Conservation (phyloP, 2,797 vertebrate genomes). For the Neopelma chrysocephalum region DNA sequence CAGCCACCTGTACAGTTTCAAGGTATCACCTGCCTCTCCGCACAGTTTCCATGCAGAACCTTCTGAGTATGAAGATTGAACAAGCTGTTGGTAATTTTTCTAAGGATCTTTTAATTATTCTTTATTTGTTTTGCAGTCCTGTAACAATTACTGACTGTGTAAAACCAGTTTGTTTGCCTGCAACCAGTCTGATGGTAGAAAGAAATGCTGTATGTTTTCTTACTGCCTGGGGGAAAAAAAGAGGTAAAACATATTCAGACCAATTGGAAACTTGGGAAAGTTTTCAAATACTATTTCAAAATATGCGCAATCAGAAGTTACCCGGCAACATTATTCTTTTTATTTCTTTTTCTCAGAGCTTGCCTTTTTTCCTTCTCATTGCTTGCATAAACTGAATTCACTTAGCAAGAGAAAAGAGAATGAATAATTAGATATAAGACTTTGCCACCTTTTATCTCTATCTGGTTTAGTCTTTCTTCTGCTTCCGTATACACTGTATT, state of each 20-base stretch:
- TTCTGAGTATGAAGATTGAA: neutral
- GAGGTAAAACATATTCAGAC: slow-evolving; percentile 74
- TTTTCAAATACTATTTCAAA: neutral
- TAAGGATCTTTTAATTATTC: neutral
- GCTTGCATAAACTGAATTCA: neutral
- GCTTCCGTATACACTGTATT: neutral
- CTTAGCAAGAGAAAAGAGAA: neutral
- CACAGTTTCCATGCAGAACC: neutral
- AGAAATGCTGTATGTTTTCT: slow-evolving; percentile 84
- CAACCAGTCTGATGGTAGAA: slow-evolving; percentile 77
- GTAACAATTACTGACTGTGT: slow-evolving; percentile 82
- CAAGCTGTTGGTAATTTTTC: neutral
- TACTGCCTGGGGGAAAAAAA: slow-evolving; percentile 90
- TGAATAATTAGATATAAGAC: neutral
- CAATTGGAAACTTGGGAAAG: neutral
- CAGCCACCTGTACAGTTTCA: neutral
- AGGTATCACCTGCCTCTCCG: neutral
- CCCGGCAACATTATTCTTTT: neutral
- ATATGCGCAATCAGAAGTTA: neutral
- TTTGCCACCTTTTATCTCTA: neutral
- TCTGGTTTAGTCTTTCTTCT: neutral
- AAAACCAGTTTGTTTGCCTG: slow-evolving; percentile 84
- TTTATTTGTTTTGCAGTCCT: slow-evolving; percentile 78
- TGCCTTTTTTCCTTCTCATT: neutral
- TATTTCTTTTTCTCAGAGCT: neutral